These are phyloP conservation scores for Gouania willdenowi DNA, from an alignment of 2,797 vertebrate genomes.

Conservation along the genomic window DNA sequence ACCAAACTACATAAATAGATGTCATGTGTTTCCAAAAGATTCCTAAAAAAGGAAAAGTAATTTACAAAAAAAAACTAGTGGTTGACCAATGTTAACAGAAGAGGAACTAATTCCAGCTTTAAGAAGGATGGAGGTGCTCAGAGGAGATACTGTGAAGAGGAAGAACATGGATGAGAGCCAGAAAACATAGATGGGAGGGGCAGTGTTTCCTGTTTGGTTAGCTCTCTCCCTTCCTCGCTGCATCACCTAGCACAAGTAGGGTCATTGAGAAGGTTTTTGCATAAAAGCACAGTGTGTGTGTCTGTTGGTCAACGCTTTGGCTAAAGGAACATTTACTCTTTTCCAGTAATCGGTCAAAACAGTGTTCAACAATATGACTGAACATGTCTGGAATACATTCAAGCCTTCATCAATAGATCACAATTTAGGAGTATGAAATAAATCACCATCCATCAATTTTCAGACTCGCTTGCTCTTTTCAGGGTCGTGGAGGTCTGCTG, in stretches of 20 bases:
- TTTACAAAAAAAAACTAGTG: not conserved
- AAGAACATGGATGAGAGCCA: constrained; percentile 23
- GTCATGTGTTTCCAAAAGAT: constrained; percentile 18
- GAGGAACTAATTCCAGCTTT: not conserved
- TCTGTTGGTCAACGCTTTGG: constrained; percentile 16
- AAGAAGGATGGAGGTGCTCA: not conserved
- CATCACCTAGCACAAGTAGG: constrained; percentile 24
- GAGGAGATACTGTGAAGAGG: constrained; percentile 14
- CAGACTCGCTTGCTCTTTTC: no score
- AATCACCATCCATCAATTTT: no score
- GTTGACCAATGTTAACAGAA: constrained; percentile 3
- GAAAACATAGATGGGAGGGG: constrained; percentile 14
- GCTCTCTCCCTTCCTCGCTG: constrained; percentile 16
- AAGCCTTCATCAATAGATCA: no score
- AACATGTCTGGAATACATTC: no score
- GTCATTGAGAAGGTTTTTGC: constrained; percentile 36
- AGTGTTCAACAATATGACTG: no score
- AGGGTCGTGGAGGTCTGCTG: no score
- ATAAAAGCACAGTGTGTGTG: constrained; percentile 21
- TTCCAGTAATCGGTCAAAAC: no score
- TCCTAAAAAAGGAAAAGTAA: not conserved
- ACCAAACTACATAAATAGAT: no score
- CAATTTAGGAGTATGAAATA: no score
- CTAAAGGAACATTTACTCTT: no score
- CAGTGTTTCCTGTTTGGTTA: constrained; percentile 45